Percentiles rank a stretch among this genome's conserved stretches.
Conservation (phyloP, 1,140 invertebrate genomes). For the Agrypnia vestita region DNA sequence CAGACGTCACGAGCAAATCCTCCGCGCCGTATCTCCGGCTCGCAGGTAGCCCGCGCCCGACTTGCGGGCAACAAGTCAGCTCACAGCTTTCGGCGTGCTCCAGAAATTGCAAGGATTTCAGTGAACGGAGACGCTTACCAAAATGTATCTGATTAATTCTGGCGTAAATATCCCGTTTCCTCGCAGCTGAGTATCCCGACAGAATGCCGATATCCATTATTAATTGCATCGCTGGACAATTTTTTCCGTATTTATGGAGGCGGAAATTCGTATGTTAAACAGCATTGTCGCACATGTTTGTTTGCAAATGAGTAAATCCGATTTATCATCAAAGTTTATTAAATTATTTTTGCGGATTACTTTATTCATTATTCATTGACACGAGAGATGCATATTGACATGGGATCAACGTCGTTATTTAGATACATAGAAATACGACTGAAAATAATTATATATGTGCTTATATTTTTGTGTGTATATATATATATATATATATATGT, state of each 20-base stretch:
- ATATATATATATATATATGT: too few relatives aligned
- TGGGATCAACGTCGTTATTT: too few relatives aligned
- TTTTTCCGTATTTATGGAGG: background rate
- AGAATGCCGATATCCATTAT: conserved; percentile 18
- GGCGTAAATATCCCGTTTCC: background rate
- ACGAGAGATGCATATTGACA: too few relatives aligned
- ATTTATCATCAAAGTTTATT: too few relatives aligned
- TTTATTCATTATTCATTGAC: too few relatives aligned
- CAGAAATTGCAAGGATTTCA: conserved; percentile 10
- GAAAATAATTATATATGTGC: too few relatives aligned
- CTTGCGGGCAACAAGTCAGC: background rate
- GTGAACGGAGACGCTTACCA: background rate
- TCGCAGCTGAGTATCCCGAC: background rate
- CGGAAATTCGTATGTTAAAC: background rate
- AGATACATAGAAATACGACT: too few relatives aligned
- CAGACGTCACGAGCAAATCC: conserved; percentile 24
- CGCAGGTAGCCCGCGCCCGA: background rate
- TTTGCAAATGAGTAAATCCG: background rate
- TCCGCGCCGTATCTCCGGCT: conserved; percentile 8
- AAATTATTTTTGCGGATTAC: too few relatives aligned
- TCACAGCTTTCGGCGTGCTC: background rate
- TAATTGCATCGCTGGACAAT: conserved; percentile 20
- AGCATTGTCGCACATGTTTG: background rate
- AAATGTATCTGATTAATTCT: conserved; percentile 1
- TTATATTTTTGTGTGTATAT: too few relatives aligned